These are phyloP conservation scores for Koerneria pararmatus DNA, from an alignment of 2,888 invertebrate species.

Conservation along the genomic window DNA sequence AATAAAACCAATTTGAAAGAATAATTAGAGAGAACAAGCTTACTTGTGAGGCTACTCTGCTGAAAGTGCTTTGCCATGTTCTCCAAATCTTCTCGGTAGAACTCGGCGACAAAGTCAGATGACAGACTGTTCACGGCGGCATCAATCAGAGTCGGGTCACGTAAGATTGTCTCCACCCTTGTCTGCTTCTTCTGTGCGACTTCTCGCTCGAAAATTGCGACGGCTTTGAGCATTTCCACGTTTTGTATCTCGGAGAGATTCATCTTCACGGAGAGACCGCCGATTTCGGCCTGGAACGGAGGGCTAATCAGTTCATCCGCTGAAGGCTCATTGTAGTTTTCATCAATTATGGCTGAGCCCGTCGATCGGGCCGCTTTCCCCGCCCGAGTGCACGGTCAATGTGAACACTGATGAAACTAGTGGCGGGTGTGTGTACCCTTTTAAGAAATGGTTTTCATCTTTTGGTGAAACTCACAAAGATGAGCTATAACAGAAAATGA, in stretches of 20 bases:
- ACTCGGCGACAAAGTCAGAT: slow-evolving; percentile 18
- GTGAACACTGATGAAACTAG: too few species aligned
- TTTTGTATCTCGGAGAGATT: slow-evolving; percentile 22
- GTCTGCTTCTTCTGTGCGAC: slow-evolving; percentile 12
- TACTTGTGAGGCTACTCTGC: slow-evolving; percentile 10
- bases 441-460: too few species aligned
- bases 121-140: slow-evolving; percentile 13
- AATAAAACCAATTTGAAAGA: too few species aligned
- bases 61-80: slow-evolving; percentile 9
- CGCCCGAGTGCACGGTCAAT: too few species aligned
- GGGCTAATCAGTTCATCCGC: not conserved
- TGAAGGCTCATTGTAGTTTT: not conserved
- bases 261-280: slow-evolving; percentile 8
- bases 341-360: too few species aligned
- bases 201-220: slow-evolving; percentile 19
- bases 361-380: too few species aligned
- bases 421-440: too few species aligned
- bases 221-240: slow-evolving; percentile 19
- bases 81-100: slow-evolving; percentile 15
- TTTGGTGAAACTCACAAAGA: too few species aligned
- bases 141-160: slow-evolving; percentile 18
- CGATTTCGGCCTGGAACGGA: slow-evolving; percentile 9
- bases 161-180: slow-evolving; percentile 12
- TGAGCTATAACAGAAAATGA: too few species aligned
- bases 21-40: too few species aligned